phyloP scores from a whole-genome alignment of 2,113 vertebrate genomes.

The Heliornis fulica region DNA sequence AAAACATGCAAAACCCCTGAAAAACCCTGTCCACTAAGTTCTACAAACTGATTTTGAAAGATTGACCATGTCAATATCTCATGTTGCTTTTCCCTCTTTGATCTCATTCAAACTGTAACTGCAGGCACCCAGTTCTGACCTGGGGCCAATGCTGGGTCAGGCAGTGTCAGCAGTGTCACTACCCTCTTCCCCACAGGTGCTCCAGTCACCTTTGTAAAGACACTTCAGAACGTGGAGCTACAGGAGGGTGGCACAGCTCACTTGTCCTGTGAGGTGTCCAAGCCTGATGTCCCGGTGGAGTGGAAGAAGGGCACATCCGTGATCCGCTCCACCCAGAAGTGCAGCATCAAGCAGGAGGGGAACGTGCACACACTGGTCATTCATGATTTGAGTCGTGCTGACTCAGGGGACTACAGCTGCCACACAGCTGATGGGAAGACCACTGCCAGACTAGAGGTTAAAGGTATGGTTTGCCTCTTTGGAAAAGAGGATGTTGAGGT shows the following conservation, averaged over 20 bases:
- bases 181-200: constrained; percentile 17
- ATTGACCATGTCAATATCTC: rapidly evolving
- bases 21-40: background rate
- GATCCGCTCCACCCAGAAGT: constrained; percentile 77
- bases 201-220: constrained; percentile 21
- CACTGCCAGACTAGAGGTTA: constrained; percentile 77
- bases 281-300: constrained; percentile 65
- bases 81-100: background rate
- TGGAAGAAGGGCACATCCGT: constrained; percentile 77
- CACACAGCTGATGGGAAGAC: constrained; percentile 73
- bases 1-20: background rate
- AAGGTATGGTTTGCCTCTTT: constrained; percentile 74
- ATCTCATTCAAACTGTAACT: background rate
- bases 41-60: background rate
- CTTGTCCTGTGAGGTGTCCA: constrained; percentile 80
- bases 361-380: constrained; percentile 74
- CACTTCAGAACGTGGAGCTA: constrained; percentile 16
- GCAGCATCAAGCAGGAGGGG: constrained; percentile 73
- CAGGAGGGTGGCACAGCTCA: constrained; percentile 77
- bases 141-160: background rate
- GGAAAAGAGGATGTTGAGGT: background rate
- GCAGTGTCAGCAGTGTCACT: background rate
- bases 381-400: constrained; percentile 61
- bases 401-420: constrained; percentile 85
- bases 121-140: background rate